Evolutionary conservation across 2,888 invertebrate genomes (phyloP).

Genomic region (Thera obeliscata): DNA sequence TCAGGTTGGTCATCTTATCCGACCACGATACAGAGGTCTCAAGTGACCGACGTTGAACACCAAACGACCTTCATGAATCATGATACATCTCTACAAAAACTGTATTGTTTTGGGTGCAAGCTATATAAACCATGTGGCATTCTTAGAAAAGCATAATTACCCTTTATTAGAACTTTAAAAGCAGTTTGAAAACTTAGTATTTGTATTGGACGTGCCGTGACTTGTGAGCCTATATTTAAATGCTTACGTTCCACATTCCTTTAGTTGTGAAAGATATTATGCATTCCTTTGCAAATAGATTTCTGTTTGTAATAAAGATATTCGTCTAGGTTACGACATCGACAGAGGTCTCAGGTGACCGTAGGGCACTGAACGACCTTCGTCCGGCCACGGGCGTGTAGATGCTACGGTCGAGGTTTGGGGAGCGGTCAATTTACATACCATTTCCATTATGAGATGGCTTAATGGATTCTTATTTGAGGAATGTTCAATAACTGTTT

Average conservation of each 20-base stretch:
- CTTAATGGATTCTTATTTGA: constrained; percentile 12
- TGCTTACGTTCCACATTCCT: not conserved
- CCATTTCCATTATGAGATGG: constrained; percentile 14
- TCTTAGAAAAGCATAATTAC: constrained; percentile 2
- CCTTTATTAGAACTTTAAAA: not conserved
- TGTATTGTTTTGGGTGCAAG: constrained; percentile 1
- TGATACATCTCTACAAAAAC: constrained; percentile 4
- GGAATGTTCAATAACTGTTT: constrained; percentile 21
- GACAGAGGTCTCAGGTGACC: constrained; percentile 23
- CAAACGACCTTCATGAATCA: constrained; percentile 10
- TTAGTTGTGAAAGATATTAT: not conserved
- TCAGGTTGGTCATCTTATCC: constrained; percentile 21
- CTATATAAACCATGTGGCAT: not conserved
- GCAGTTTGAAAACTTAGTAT: no score
- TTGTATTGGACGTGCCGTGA: no score
- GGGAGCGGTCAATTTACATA: constrained; percentile 28
- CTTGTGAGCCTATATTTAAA: not conserved
- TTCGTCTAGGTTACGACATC: constrained; percentile 16
- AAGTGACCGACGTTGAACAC: constrained; percentile 2
- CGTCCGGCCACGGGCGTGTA: constrained; percentile 27
- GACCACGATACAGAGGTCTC: constrained; percentile 3
- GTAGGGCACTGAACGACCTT: constrained; percentile 33
- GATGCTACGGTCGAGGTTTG: constrained; percentile 29
- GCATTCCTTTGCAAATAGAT: not conserved
- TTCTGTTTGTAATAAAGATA: constrained; percentile 9